phyloP scores from a whole-genome alignment of 2,113 vertebrate species.

The Rhinoptilus africanus region DNA sequence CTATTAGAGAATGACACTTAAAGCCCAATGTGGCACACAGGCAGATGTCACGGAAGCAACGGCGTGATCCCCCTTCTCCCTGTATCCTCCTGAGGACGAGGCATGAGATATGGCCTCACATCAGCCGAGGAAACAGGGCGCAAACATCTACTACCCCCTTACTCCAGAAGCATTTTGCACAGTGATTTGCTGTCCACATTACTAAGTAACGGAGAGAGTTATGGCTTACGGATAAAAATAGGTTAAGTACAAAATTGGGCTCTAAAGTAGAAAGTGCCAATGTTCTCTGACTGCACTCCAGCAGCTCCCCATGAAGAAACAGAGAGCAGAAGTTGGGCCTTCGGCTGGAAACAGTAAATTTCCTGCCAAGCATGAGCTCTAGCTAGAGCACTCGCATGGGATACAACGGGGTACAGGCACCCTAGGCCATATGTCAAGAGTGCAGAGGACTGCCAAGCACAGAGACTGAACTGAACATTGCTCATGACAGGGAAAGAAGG shows the following conservation, averaged over 20 bases:
- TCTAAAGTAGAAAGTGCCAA: not conserved
- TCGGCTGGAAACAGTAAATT: not conserved
- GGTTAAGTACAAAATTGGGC: not conserved
- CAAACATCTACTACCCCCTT: not conserved
- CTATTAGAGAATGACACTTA: not conserved
- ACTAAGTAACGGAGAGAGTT: not conserved
- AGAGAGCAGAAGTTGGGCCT: not conserved
- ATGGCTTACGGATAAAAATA: rapidly evolving
- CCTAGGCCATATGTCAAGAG: not conserved
- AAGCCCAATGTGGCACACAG: not conserved
- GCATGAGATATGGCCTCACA: not conserved
- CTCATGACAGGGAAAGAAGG: not conserved
- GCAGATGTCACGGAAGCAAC: not conserved
- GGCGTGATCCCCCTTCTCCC: rapidly evolving
- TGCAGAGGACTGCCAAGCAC: not conserved
- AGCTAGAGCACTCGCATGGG: not conserved
- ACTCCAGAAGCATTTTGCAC: not conserved
- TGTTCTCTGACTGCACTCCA: not conserved
- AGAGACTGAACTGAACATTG: not conserved
- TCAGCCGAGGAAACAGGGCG: not conserved
- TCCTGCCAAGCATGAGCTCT: not conserved
- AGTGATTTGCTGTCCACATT: not conserved
- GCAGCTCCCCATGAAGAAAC: not conserved
- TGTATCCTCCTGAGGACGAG: not conserved
- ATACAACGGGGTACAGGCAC: not conserved